Conservation (phyloP, 2,113 vertebrate species). For the Gavialis gangeticus region DNA sequence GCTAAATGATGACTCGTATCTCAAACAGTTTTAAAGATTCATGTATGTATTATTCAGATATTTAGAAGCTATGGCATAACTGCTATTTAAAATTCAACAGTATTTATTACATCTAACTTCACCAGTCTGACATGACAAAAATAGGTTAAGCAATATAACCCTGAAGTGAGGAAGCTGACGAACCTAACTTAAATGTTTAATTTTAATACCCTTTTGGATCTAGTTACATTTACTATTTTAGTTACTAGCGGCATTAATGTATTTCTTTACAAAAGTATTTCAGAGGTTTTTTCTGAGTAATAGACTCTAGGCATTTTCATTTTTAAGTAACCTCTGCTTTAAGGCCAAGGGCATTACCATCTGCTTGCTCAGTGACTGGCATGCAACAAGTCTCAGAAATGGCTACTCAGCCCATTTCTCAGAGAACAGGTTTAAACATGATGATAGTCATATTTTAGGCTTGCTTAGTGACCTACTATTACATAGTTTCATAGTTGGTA, state of each 20-base stretch:
- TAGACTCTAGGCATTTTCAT: background rate
- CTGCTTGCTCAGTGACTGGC: background rate
- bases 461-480: no score
- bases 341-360: background rate
- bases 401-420: background rate
- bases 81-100: background rate
- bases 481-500: no score
- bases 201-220: background rate
- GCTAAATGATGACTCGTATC: background rate
- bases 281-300: background rate
- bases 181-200: background rate
- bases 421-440: background rate
- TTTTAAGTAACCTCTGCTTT: fast-evolving
- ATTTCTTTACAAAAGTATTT: background rate
- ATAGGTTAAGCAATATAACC: background rate
- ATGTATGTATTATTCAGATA: background rate
- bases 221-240: background rate
- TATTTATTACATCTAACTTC: background rate
- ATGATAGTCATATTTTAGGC: no score
- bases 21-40: background rate
- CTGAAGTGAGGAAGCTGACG: background rate
- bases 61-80: background rate
- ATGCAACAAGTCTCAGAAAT: background rate
- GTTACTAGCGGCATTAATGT: background rate
- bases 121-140: background rate